Base-by-base conservation (phyloP, 2,888 invertebrate genomes). In the Drosophila kanekoi region DNA sequence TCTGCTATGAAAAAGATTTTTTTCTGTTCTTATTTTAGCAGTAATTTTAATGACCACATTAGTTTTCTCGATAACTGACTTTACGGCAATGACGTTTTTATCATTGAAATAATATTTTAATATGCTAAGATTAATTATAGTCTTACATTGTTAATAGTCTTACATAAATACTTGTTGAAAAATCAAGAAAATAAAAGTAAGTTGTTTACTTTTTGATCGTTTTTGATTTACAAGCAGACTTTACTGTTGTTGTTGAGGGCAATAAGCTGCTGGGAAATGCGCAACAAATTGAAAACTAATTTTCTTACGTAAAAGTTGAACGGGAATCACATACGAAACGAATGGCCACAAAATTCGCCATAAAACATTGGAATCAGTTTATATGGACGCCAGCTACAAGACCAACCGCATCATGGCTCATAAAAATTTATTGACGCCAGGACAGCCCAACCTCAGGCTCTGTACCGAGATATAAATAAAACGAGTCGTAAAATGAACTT, bases 401-500 rank as follows among this genome's bases (percentile, higher is more conserved):
- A 87, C 75, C 79, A 51, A 65, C 85, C 85, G 65, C 83, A 87
- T 89, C 72, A 83, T 89, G 87, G 83, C 80, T 85, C 87, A 89
- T 87, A 87, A 87, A 87, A 89, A 89, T 89, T 89, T 87, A 89
- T 87, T 79, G 87, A 80, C 75, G 77, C 71, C 70, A 82, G 68
- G 86, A 79, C 86, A 72, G 47, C 64, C 66, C 68, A 72, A 54
- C 67, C 49, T 49, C 62, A 64, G 68, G 65, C 53, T 45, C 45
- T 68, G 48, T 59, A 70, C 69, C 69, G 62, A 72, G 79, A 89
- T 81, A 87, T 87, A 84, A 89, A 87, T 88, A 89, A 91, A 87
- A 87, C 72, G 81, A 87, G 88, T 89, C 90, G 90, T 90, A 90
- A 90, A 84, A 90, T 81, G 81, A 89, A 91, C 89, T 91, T 91